Conservation (phyloP, 2,113 vertebrate genomes). For the Hippolais icterina region DNA sequence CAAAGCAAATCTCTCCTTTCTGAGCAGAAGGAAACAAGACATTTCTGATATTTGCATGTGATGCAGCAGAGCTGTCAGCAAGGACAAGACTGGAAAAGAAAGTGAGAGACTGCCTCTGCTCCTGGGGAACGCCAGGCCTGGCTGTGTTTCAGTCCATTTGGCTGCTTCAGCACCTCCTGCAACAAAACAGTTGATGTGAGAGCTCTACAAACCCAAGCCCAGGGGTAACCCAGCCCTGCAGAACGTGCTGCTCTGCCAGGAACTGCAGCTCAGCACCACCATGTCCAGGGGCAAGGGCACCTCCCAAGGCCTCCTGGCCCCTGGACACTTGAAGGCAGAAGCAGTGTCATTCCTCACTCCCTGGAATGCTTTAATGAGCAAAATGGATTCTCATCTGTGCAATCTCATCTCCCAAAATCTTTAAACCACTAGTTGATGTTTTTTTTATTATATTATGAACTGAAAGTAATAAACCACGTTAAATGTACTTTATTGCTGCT, state of each 20-base stretch:
- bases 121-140: background rate
- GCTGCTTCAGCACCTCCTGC: background rate
- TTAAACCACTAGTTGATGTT: background rate
- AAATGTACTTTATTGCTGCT: background rate
- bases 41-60: background rate
- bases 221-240: background rate
- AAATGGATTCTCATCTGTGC: background rate
- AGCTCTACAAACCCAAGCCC: background rate
- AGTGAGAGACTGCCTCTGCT: background rate
- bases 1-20: background rate
- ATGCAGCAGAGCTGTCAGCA: background rate
- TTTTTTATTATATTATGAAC: background rate
- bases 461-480: background rate
- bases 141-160: background rate
- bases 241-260: background rate
- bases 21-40: background rate
- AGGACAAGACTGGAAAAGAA: background rate
- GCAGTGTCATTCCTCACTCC: background rate
- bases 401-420: background rate
- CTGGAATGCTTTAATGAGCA: background rate
- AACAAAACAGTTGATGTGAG: background rate
- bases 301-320: background rate
- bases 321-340: background rate
- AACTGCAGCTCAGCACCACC: background rate
- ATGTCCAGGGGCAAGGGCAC: background rate